These are phyloP conservation scores for Danaus melanippus DNA, from an alignment of 1,140 invertebrate species.

Conservation along the genomic window DNA sequence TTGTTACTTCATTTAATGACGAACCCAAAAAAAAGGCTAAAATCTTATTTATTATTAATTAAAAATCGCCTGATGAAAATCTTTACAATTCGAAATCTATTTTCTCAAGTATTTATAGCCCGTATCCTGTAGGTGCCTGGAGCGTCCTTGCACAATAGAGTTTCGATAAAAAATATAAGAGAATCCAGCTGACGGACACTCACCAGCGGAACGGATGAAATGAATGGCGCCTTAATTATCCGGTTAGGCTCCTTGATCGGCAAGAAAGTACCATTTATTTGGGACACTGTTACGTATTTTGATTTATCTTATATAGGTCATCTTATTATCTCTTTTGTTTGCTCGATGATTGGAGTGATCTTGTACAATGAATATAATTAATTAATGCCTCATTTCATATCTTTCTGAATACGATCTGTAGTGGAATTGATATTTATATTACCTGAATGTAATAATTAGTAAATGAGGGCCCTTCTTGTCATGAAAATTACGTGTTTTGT, in stretches of 20 bases:
- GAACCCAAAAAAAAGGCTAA: no score
- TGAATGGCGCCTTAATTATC: conserved; percentile 41
- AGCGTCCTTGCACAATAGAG: conserved; percentile 10
- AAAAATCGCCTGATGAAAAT: conserved; percentile 3
- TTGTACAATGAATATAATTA: no score
- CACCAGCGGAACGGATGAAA: conserved; percentile 27
- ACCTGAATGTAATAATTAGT: no score
- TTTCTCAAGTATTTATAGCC: conserved; percentile 15
- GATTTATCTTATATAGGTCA: conserved; percentile 12
- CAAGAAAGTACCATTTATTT: conserved; percentile 24
- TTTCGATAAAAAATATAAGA: conserved; percentile 11
- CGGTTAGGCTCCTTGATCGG: conserved; percentile 41
- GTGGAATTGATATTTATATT: no score
- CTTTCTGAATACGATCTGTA: no score
- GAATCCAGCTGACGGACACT: conserved; percentile 17
- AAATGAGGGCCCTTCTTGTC: no score
- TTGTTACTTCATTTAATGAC: no score
- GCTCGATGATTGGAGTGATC: no score
- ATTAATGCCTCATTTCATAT: no score
- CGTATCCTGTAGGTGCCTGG: conserved; percentile 11
- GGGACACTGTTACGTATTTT: conserved; percentile 18
- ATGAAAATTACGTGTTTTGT: no score
- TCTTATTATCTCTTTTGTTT: no score
- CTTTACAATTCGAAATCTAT: conserved; percentile 1
- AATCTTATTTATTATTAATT: no score